Base-by-base conservation (phyloP, 2,113 vertebrate species). In the Dendrocopos noguchii region DNA sequence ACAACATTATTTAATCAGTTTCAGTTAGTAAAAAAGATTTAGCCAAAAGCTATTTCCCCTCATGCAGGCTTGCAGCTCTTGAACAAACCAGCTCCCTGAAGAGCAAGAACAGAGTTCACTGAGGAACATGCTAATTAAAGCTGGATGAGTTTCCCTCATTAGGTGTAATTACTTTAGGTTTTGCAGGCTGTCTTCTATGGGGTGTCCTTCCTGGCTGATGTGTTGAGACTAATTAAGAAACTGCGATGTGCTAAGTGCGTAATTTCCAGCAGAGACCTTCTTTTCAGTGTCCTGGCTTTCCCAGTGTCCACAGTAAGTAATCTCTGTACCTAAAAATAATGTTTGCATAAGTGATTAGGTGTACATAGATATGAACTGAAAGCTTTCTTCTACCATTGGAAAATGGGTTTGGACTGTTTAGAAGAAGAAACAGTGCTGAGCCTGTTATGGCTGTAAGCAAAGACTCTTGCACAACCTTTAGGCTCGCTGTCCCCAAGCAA, bases 171-270 rank as follows among this genome's bases (percentile, higher is more conserved):
- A 94, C 97, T 97, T 97, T 88, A 98, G 98, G 13, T 98, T 95
- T 97, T 98, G 90, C 98, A 98, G 98, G 95, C 97, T 80, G 7
- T 97, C 96, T 98, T 98, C 97, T 97, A 95, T 28, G 97, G 97
- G 67, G 90, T 98, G 63, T 96, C 97, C 93, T 97, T 96, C 93
- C 86, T 98, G 96, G 97, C 97, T 83, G 97, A 98, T 91, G 89
- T 94, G 46, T 91, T 98, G 84, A 96, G 95, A 91, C 94, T 97
- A 97, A 94, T 97, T 86, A 97, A 89, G 94, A 96, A 96, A 67
- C 93, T 90, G 70, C 94, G 94, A 96, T 78, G 94, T 79, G 94
- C 97, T 75, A 97, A 96, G 74, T 90, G 94, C 28, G 0, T 98
- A 42, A 96, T 97, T 39, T 95, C 96, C 93, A 96, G 95, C 94